Evolutionary conservation across 64 coral and sea anemone species (phyloP), one percentile per base, ranked within the genome.

Genomic region (Anthopleura sola): DNA sequence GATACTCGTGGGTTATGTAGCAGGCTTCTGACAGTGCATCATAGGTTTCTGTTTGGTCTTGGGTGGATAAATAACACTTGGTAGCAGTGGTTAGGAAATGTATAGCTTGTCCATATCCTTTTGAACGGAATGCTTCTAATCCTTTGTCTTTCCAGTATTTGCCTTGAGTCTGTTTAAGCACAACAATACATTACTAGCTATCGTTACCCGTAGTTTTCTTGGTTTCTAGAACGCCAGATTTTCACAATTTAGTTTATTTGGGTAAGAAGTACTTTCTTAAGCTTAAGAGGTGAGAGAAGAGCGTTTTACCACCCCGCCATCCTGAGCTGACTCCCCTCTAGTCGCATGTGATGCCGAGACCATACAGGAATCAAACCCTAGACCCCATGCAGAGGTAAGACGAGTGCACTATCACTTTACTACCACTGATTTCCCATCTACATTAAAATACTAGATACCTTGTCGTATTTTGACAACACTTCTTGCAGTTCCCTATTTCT

Each of bases 391-490:
- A 58, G 1, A 16, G n/a, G n/a, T n/a, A n/a, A n/a, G n/a, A n/a
- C n/a, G n/a, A n/a, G n/a, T n/a, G n/a, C n/a, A n/a, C n/a, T n/a
- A n/a, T n/a, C n/a, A n/a, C n/a, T n/a, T n/a, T n/a, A n/a, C n/a
- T n/a, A n/a, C n/a, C n/a, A n/a, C n/a, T 23, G 9, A 66, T 24
- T 44, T 8, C 0, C 40, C 40, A 66, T 9, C 21, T 66, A 5
- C 60, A 11, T 26, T 15, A 12, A 34, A 36, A 12, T 71, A 14
- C 28, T 62, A 62, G 4, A 0, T 44, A 79, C 76, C 76, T 79
- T 79, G 76, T 79, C 76, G 24, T 79, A 79, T 26, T 23, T 79
- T n/a, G 36, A 24, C 19, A 79, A 47, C 37, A 79, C 76, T 44
- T 44, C 37, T 5, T 48, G 37, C 19, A 79, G 16, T 47, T 44